Evolutionary conservation across 2,888 invertebrate species (phyloP).

Genomic region (Busseola fusca): DNA sequence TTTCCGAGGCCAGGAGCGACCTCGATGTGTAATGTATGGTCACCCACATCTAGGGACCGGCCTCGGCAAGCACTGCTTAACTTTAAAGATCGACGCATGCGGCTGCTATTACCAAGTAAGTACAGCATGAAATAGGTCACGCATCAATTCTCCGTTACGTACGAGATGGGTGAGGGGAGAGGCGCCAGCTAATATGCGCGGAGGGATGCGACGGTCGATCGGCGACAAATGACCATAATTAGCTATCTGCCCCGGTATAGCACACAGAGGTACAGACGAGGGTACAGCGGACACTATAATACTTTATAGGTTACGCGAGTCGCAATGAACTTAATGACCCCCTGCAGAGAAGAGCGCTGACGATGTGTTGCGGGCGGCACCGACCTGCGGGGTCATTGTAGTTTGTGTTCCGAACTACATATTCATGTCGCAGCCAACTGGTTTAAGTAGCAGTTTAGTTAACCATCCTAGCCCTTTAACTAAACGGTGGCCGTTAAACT

Average conservation of each 20-base stretch:
- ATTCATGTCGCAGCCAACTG: too few relatives aligned
- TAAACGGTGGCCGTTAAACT: too few relatives aligned
- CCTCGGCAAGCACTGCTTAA: neutral
- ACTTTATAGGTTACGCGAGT: neutral
- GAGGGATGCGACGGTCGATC: constrained; percentile 20
- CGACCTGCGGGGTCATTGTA: too few relatives aligned
- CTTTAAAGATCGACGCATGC: neutral
- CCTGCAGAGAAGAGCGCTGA: too few relatives aligned
- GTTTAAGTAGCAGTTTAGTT: too few relatives aligned
- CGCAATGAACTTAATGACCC: too few relatives aligned
- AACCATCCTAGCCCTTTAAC: too few relatives aligned
- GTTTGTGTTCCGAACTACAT: too few relatives aligned
- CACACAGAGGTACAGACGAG: neutral
- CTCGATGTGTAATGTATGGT: neutral
- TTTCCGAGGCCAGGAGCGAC: neutral
- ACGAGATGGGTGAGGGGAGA: neutral
- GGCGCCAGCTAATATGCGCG: neutral
- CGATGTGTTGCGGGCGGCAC: too few relatives aligned
- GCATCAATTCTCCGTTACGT: neutral
- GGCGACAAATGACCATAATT: constrained; percentile 7
- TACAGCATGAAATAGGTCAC: neutral
- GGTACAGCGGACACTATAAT: too few relatives aligned
- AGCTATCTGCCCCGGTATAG: constrained; percentile 1
- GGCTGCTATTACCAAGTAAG: too few relatives aligned
- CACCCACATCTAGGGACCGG: neutral